Percentiles rank a stretch among this genome's conserved stretches.
These are phyloP conservation scores for Aleiodes testaceus DNA, from an alignment of 2,888 invertebrate species.

Conservation along the genomic window DNA sequence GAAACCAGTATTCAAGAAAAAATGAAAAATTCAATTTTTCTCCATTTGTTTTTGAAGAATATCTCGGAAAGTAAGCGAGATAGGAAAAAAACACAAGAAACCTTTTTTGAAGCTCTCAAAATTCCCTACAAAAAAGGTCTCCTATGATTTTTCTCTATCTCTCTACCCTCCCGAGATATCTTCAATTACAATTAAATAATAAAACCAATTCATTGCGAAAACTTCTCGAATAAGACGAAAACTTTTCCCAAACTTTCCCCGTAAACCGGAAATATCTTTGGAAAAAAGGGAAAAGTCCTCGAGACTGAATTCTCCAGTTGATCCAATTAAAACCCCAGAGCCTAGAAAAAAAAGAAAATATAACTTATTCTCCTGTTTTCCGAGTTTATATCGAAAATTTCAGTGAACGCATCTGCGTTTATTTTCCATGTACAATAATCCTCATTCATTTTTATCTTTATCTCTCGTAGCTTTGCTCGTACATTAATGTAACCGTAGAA, in stretches of 20 bases:
- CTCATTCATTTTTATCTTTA: slow-evolving; percentile 35
- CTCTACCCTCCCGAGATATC: too few relatives aligned
- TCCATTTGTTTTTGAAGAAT: too few relatives aligned
- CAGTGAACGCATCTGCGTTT: slow-evolving; percentile 65
- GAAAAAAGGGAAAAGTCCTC: slow-evolving; percentile 18
- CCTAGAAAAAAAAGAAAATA: slow-evolving; percentile 56
- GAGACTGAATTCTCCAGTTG: slow-evolving; percentile 46
- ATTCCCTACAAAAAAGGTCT: too few relatives aligned
- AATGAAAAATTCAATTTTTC: too few relatives aligned
- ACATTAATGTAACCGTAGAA: slow-evolving; percentile 59
- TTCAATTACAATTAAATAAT: too few relatives aligned
- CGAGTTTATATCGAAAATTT: slow-evolving; percentile 70
- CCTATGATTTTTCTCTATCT: too few relatives aligned
- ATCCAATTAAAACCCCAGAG: slow-evolving; percentile 68
- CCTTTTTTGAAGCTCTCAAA: too few relatives aligned
- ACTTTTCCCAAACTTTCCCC: slow-evolving; percentile 37
- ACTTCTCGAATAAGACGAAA: slow-evolving; percentile 38
- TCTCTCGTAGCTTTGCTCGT: slow-evolving; percentile 43
- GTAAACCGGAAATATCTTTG: slow-evolving; percentile 26
- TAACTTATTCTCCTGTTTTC: slow-evolving; percentile 67
- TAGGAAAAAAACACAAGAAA: too few relatives aligned
- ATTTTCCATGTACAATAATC: slow-evolving; percentile 57
- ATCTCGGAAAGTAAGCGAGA: too few relatives aligned
- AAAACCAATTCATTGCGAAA: slow-evolving; percentile 25
- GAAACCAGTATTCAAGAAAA: too few relatives aligned